Percentiles rank a stretch among this genome's conserved stretches.
Evolutionary conservation across 1,140 invertebrate species (phyloP).

Genomic region (Bombus fervidus): DNA sequence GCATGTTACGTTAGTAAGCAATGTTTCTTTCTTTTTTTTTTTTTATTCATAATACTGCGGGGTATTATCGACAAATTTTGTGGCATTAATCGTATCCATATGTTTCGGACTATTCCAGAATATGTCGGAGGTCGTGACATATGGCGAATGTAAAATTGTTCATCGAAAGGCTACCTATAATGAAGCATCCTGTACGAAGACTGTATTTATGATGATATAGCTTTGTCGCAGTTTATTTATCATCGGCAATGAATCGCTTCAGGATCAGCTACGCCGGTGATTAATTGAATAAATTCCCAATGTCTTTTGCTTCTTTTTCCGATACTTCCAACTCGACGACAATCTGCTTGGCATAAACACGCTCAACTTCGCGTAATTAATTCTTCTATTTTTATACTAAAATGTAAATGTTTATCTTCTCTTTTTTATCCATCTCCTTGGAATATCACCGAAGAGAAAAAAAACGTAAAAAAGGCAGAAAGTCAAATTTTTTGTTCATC

Average conservation of each 20-base stretch:
- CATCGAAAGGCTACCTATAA: not conserved
- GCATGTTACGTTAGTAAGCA: not conserved
- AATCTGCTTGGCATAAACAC: not conserved
- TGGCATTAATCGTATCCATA: not conserved
- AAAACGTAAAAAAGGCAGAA: not conserved
- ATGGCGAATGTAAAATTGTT: too few relatives aligned
- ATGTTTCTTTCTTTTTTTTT: not conserved
- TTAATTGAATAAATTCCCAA: conserved; percentile 19
- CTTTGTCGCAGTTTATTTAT: conserved; percentile 24
- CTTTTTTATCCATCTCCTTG: not conserved
- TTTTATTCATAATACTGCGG: not conserved
- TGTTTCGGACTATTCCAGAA: not conserved
- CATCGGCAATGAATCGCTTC: too few relatives aligned
- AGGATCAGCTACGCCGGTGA: not conserved
- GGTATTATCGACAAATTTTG: not conserved
- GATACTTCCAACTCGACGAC: not conserved
- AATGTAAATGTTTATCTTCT: not conserved
- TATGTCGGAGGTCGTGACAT: too few relatives aligned
- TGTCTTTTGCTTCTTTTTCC: not conserved
- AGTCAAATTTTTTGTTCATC: not conserved
- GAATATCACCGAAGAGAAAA: not conserved
- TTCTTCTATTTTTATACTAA: not conserved
- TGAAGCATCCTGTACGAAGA: not conserved
- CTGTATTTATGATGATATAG: not conserved
- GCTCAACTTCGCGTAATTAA: not conserved